Conservation (phyloP, 2,797 vertebrate species). For the Sebastes taczanowskii region DNA sequence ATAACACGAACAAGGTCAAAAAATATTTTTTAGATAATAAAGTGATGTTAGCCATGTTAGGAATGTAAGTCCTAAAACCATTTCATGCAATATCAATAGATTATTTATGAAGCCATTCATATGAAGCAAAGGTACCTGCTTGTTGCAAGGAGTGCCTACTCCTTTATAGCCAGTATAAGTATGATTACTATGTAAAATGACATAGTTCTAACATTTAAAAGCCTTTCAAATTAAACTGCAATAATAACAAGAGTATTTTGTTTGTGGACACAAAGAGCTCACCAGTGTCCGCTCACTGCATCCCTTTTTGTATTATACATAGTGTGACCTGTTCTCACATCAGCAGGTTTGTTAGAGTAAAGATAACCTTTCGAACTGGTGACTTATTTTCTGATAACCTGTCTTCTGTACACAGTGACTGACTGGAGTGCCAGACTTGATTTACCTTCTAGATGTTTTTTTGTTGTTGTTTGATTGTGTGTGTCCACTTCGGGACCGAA, state of each 20-base stretch:
- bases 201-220: background rate
- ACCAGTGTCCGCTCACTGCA: background rate
- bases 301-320: background rate
- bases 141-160: background rate
- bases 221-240: background rate
- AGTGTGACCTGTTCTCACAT: background rate
- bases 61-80: background rate
- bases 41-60: background rate
- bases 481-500: background rate
- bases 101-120: background rate
- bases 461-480: background rate
- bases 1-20: background rate
- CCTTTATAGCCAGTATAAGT: background rate
- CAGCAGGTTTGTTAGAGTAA: slow-evolving; percentile 1
- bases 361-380: slow-evolving; percentile 42
- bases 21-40: background rate
- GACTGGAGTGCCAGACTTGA: background rate
- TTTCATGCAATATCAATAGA: background rate
- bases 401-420: slow-evolving; percentile 49
- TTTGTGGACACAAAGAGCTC: background rate
- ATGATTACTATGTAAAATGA: background rate
- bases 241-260: background rate
- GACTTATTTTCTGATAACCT: slow-evolving; percentile 46
- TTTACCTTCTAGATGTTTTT: slow-evolving; percentile 3
- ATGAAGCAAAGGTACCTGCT: background rate